Base-by-base conservation (phyloP, 1,140 invertebrate species). In the Drosophila azteca region DNA sequence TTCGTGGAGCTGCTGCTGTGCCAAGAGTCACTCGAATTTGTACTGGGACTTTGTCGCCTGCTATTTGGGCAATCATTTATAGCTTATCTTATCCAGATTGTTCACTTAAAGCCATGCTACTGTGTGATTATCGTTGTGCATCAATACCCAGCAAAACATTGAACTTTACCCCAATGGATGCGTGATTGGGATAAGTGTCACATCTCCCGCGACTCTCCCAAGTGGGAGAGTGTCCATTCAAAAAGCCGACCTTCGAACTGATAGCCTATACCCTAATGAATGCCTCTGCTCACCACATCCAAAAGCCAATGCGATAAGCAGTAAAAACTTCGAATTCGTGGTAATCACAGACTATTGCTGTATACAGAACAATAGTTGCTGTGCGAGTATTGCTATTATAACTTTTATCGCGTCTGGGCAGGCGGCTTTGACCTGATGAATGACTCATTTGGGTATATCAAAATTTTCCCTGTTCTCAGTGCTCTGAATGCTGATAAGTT, bases 61-160 rank as follows among this genome's bases (percentile, higher is more conserved):
- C 6, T 8, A 44, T 57, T 45, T 45, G 22, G 35, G n/a, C 17
- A 43, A 59, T 29, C 44, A 55, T 73, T 73, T 50, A 64, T 22
- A 31, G 51, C 31, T 57, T 55, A 75, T 75, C 71, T 75, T 66
- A 75, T 75, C 70, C 35, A 44, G 39, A 75, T 75, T 51, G 62
- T 8, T 54, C 52, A 69, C 67, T 69, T 69, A 58, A 50, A 22
- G 11, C 15, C 20, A 39, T 44, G 70, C 65, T 74, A 74, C 26
- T 17, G 8, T 3, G 17, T 29, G 20, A 75, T 75, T 75, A 75
- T 66, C 53, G 61, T 74, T 22, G 41, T 49, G 48, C 70, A 66
- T 74, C 61, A 65, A 24, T 58, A 17, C 48, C n/a, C 59, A 11
- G 9, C 35, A 39, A 39, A 5, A 39, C 3, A 44, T 63, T 20